Conservation (phyloP, 2,888 invertebrate genomes). For the Drosophila neotestacea region DNA sequence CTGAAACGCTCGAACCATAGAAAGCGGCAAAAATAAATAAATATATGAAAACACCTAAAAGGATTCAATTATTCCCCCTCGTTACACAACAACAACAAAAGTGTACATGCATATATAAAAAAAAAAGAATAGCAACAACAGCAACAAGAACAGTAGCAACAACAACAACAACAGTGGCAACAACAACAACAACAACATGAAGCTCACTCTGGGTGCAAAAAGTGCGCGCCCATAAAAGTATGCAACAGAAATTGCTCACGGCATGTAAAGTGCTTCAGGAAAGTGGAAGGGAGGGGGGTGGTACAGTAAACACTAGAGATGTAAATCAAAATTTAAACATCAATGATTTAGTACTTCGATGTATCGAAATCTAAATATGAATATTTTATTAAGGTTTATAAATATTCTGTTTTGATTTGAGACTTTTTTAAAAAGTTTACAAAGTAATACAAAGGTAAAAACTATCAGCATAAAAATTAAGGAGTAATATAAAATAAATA, state of each 20-base stretch:
- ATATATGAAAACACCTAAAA: slow-evolving; percentile 80
- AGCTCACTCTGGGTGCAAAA: slow-evolving; percentile 46
- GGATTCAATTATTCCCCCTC: slow-evolving; percentile 81
- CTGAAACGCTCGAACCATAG: slow-evolving; percentile 62
- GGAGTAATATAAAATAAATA: too few relatives aligned
- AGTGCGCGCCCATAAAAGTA: slow-evolving; percentile 74
- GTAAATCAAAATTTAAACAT: too few relatives aligned
- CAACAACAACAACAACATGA: slow-evolving; percentile 51
- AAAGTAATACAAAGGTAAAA: too few relatives aligned
- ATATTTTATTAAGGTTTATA: too few relatives aligned
- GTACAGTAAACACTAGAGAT: too few relatives aligned
- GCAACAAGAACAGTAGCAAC: slow-evolving; percentile 48
- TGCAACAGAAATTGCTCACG: slow-evolving; percentile 78
- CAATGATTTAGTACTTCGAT: too few relatives aligned
- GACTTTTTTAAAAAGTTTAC: too few relatives aligned
- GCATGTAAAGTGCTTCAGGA: slow-evolving; percentile 72
- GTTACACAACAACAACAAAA: slow-evolving; percentile 65
- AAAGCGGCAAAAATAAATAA: slow-evolving; percentile 59
- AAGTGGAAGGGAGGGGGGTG: neutral
- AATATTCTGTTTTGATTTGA: too few relatives aligned
- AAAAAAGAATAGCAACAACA: slow-evolving; percentile 52
- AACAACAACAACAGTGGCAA: slow-evolving; percentile 58
- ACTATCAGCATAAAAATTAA: too few relatives aligned
- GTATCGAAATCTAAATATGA: too few relatives aligned
- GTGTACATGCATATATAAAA: slow-evolving; percentile 1